Evolutionary conservation across 2,888 invertebrate genomes (phyloP), one percentile per base, ranked within the genome.

Genomic region (Euspilapteryx auroguttella): DNA sequence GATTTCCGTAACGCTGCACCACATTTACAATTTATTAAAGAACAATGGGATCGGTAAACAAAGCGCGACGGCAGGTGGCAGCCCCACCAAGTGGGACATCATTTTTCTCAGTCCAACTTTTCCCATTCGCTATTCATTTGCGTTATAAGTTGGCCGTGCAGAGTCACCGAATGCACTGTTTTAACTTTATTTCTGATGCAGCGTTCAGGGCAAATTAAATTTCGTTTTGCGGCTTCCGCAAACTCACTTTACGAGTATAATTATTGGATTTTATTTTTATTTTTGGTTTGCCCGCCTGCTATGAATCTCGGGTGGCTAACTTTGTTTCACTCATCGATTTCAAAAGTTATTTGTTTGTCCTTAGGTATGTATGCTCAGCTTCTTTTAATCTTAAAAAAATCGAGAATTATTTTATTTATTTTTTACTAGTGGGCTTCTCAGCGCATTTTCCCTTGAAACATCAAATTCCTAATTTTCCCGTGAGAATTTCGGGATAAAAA

Each of bases 111-210:
- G 47, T 53, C 48, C 57, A 75, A 75, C 75, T 75, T 75, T 73
- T 57, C 69, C 66, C 69, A 73, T 73, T 75, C 71, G 63, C 68
- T 75, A 73, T 75, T 75, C 75, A 75, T 75, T 73, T 69, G 69
- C 66, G 73, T 75, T 73, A 71, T 69, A 73, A 75, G 73, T 73
- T 75, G 55, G 54, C 40, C 69, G 63, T 65, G 46, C 59, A 45
- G 44, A 57, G 17, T 5, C 54, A 58, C 62, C 65, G 56, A 59
- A 62, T 69, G 69, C 71, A 66, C 73, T 73, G 69, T 73, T 73
- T 73, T 69, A 73, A 73, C 71, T 73, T 71, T 73, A 71, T 71
- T 71, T 68, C 68, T 71, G 75, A 71, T 73, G 73, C 75, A 71
- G 66, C 69, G 64, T 73, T 75, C 75, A 69, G 64, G 64, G 65